Evolutionary conservation across 2,888 invertebrate genomes (phyloP).

Genomic region (Falcaria lacertinaria): DNA sequence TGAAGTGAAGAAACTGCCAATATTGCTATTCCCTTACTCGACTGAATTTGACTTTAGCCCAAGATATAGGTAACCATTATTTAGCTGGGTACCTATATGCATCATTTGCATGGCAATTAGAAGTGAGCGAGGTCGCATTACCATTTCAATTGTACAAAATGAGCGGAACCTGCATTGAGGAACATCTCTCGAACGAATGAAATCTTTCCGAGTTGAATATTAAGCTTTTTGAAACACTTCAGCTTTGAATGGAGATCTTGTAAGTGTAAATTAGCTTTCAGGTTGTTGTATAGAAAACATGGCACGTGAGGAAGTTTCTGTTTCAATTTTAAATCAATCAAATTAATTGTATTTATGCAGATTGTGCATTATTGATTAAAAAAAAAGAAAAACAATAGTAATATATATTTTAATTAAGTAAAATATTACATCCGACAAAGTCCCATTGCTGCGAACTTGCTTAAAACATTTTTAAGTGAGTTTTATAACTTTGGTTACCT

Average conservation of each 20-base stretch:
- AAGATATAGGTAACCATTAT: slow-evolving; percentile 10
- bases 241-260: slow-evolving; percentile 34
- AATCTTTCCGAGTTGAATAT: slow-evolving; percentile 43
- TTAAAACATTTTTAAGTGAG: too few relatives aligned
- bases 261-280: slow-evolving; percentile 38
- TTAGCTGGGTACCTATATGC: slow-evolving; percentile 21
- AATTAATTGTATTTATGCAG: too few relatives aligned
- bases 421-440: too few relatives aligned
- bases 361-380: too few relatives aligned
- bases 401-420: too few relatives aligned
- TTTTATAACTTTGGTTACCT: too few relatives aligned
- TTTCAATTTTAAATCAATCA: too few relatives aligned
- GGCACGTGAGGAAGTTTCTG: too few relatives aligned
- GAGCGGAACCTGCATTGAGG: slow-evolving; percentile 38
- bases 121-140: slow-evolving; percentile 51
- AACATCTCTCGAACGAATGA: slow-evolving; percentile 40
- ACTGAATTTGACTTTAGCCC: slow-evolving; percentile 13
- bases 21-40: slow-evolving; percentile 9
- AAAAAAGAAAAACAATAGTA: too few relatives aligned
- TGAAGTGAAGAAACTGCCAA: not conserved
- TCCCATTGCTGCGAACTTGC: too few relatives aligned
- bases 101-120: slow-evolving; percentile 69
- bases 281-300: not conserved
- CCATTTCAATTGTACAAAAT: slow-evolving; percentile 68
- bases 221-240: slow-evolving; percentile 29